A percentile compares a stretch with the other conserved stretches of the same genome.
Evolutionary conservation across 2,888 invertebrate genomes (phyloP).

Genomic region (Habroteleia sp.): DNA sequence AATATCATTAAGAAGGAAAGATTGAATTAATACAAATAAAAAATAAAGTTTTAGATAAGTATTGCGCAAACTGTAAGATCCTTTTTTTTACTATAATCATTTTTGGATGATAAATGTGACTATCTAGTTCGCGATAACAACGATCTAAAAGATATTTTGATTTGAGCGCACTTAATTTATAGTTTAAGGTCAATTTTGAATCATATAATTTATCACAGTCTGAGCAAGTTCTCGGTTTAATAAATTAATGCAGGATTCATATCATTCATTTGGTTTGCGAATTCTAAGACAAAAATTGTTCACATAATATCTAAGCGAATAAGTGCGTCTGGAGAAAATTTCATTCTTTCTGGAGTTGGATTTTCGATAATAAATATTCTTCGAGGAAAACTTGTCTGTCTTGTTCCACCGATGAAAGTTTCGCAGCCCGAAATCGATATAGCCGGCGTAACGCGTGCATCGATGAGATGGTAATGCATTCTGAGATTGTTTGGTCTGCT

Average conservation of each 20-base stretch:
- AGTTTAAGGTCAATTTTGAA: slow-evolving; percentile 54
- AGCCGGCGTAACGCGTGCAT: slow-evolving; percentile 64
- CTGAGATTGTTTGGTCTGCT: slow-evolving; percentile 69
- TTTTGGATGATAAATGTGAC: too few relatives aligned
- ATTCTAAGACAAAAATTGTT: slow-evolving; percentile 54
- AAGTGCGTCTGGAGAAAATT: slow-evolving; percentile 46
- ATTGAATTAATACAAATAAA: too few relatives aligned
- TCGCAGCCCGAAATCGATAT: slow-evolving; percentile 63
- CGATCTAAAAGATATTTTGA: slow-evolving; percentile 22
- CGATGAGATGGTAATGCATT: slow-evolving; percentile 76
- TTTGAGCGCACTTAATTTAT: slow-evolving; percentile 34
- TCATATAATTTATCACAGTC: slow-evolving; percentile 51
- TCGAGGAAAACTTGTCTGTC: slow-evolving; percentile 58
- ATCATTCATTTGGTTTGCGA: slow-evolving; percentile 56
- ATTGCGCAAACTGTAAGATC: too few relatives aligned
- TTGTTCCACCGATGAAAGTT: slow-evolving; percentile 58
- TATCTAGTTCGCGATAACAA: slow-evolving; percentile 2
- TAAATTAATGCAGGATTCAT: slow-evolving; percentile 53
- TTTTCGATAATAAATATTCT: slow-evolving; percentile 63
- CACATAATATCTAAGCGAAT: slow-evolving; percentile 35
- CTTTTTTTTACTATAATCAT: too few relatives aligned
- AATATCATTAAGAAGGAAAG: too few relatives aligned
- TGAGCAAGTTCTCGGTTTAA: slow-evolving; percentile 42
- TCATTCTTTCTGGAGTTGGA: slow-evolving; percentile 52
- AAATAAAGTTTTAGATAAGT: too few relatives aligned